These are phyloP conservation scores for Tinea trinotella DNA, from an alignment of 2,888 invertebrate species.

Conservation along the genomic window DNA sequence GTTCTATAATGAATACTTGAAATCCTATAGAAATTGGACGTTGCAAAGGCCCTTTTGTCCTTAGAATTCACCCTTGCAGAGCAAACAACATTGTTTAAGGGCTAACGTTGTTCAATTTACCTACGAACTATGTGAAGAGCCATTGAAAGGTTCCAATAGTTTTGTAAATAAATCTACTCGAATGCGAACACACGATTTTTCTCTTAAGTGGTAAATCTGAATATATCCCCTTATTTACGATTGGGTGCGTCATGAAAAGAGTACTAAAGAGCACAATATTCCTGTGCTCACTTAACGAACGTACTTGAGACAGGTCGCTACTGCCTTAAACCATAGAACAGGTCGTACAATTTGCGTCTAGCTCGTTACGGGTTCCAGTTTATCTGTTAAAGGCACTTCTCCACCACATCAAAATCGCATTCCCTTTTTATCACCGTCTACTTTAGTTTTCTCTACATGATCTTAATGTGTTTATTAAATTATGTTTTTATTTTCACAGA, in stretches of 20 bases:
- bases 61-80: slow-evolving; percentile 23
- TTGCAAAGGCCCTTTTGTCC: slow-evolving; percentile 26
- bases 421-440: background rate
- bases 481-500: slow-evolving; percentile 33
- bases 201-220: slow-evolving; percentile 17
- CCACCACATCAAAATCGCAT: background rate
- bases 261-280: slow-evolving; percentile 28
- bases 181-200: background rate
- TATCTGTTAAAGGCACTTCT: slow-evolving; percentile 29
- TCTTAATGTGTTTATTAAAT: background rate
- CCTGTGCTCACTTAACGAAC: slow-evolving; percentile 43
- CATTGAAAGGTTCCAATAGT: slow-evolving; percentile 5
- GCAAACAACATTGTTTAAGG: slow-evolving; percentile 22
- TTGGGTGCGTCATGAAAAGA: slow-evolving; percentile 30
- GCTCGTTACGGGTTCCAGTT: slow-evolving; percentile 38
- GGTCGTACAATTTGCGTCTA: slow-evolving; percentile 32
- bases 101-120: slow-evolving; percentile 18
- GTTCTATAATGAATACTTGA: slow-evolving; percentile 23
- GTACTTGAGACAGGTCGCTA: slow-evolving; percentile 40
- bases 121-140: slow-evolving; percentile 1
- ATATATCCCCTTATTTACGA: slow-evolving; percentile 30
- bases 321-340: slow-evolving; percentile 37
- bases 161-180: background rate
- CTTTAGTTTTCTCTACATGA: background rate
- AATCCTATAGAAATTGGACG: slow-evolving; percentile 22